Percentiles rank a stretch among this genome's conserved stretches.
Evolutionary conservation across 2,113 vertebrate species (phyloP).

Genomic region (Alligator mississippiensis): DNA sequence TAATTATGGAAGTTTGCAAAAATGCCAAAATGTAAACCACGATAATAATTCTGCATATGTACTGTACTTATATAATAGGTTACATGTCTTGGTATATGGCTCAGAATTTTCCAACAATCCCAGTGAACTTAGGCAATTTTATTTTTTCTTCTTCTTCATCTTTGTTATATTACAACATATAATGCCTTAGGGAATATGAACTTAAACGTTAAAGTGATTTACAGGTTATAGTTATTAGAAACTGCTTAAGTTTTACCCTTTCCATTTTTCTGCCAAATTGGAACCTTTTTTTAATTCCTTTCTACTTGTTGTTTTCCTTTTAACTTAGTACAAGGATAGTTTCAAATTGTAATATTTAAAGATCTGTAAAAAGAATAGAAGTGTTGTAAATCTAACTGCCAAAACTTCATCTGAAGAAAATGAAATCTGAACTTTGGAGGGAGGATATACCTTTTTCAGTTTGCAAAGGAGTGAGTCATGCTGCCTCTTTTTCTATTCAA

Average conservation of each 20-base stretch:
- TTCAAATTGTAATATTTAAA: conserved; percentile 66
- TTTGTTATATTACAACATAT: conserved; percentile 37
- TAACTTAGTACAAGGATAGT: conserved; percentile 50
- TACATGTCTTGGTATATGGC: background rate
- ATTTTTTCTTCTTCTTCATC: background rate
- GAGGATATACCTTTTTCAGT: conserved; percentile 63
- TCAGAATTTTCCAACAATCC: background rate
- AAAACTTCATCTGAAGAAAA: conserved; percentile 71
- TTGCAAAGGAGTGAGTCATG: conserved; percentile 75
- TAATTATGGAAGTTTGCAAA: conserved; percentile 71
- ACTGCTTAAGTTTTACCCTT: conserved; percentile 48
- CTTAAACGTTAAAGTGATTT: conserved; percentile 61
- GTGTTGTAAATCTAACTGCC: conserved; percentile 72
- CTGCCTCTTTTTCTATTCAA: conserved; percentile 77
- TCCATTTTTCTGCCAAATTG: conserved; percentile 31
- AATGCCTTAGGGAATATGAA: conserved; percentile 47
- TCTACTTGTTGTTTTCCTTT: conserved; percentile 66
- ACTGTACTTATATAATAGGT: background rate
- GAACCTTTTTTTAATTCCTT: conserved; percentile 51
- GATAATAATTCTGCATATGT: background rate
- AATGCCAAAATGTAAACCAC: conserved; percentile 55
- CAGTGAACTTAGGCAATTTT: background rate
- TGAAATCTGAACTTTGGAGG: conserved; percentile 76
- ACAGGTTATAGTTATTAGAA: conserved; percentile 44
- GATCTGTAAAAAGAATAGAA: conserved; percentile 61